Evolutionary conservation across 2,113 vertebrate species (phyloP).

Genomic region (Mastomys natalensis): DNA sequence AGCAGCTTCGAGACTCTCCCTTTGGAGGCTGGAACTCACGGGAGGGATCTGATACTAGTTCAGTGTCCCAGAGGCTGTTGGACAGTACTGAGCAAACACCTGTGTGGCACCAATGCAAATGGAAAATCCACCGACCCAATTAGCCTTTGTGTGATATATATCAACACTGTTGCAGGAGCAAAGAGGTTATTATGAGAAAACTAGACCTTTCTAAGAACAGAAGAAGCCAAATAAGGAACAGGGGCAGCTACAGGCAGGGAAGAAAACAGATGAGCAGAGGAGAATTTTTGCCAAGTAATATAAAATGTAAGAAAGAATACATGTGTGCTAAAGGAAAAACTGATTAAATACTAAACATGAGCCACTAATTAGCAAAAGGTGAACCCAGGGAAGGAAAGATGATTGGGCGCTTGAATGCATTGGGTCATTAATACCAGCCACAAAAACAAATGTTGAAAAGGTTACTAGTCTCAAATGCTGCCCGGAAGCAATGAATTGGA

Average conservation of each 20-base stretch:
- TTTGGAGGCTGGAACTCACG: not conserved
- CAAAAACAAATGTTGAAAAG: not conserved
- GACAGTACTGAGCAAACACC: not conserved
- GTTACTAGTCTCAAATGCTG: slow-evolving; percentile 13
- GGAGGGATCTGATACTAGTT: not conserved
- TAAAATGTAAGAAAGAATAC: not conserved
- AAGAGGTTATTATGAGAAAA: slow-evolving; percentile 20
- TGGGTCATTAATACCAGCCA: not conserved
- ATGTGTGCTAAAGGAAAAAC: not conserved
- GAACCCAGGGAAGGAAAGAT: not conserved
- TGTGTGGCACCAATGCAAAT: not conserved
- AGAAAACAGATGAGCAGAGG: not conserved
- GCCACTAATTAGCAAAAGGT: not conserved
- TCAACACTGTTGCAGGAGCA: not conserved
- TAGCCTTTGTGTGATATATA: slow-evolving; percentile 27
- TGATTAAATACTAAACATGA: not conserved
- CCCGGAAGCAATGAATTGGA: slow-evolving; percentile 32
- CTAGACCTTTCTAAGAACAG: not conserved
- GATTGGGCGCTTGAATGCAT: not conserved
- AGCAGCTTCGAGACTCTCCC: not conserved
- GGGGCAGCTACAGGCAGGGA: not conserved
- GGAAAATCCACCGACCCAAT: slow-evolving; percentile 8
- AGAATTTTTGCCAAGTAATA: not conserved
- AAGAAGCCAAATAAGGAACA: not conserved
- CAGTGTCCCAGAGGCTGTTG: not conserved